Conservation (phyloP, 2,113 vertebrate genomes). For the Halichoerus grypus region DNA sequence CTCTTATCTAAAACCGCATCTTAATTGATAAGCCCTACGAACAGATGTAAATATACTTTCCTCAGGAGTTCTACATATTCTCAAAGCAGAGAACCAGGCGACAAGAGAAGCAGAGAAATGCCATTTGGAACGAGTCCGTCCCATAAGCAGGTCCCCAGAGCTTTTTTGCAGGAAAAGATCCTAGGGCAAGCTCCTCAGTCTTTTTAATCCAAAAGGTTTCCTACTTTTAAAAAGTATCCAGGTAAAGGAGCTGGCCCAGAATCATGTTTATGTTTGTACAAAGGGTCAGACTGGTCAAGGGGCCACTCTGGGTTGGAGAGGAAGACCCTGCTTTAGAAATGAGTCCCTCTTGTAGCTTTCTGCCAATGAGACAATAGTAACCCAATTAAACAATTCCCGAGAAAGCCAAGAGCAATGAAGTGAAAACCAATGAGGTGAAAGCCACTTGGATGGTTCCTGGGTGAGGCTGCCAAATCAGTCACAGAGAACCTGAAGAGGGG, state of each 20-base stretch:
- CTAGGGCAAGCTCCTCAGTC: not conserved
- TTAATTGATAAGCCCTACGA: not conserved
- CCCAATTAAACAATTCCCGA: constrained; percentile 60
- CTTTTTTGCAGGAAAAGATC: constrained; percentile 5
- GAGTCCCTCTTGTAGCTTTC: constrained; percentile 7
- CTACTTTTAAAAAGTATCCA: constrained; percentile 3
- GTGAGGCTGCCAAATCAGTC: constrained; percentile 27
- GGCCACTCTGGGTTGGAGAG: not conserved
- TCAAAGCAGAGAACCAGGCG: not conserved
- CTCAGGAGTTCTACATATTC: not conserved
- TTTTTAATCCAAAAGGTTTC: not conserved
- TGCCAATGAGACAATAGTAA: constrained; percentile 67
- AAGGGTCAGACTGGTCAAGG: not conserved
- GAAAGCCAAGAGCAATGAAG: constrained; percentile 66
- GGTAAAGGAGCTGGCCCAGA: not conserved
- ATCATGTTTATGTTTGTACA: constrained; percentile 50
- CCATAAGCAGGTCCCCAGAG: not conserved
- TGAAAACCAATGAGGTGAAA: constrained; percentile 67
- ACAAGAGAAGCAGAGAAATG: not conserved
- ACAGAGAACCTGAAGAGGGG: not conserved
- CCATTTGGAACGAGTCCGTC: not conserved
- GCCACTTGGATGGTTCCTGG: constrained; percentile 12
- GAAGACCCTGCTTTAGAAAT: constrained; percentile 56
- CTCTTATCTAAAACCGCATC: not conserved
- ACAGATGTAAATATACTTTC: not conserved